phyloP scores from a whole-genome alignment of 2,797 vertebrate species.

The Lepilemur septentrionalis region DNA sequence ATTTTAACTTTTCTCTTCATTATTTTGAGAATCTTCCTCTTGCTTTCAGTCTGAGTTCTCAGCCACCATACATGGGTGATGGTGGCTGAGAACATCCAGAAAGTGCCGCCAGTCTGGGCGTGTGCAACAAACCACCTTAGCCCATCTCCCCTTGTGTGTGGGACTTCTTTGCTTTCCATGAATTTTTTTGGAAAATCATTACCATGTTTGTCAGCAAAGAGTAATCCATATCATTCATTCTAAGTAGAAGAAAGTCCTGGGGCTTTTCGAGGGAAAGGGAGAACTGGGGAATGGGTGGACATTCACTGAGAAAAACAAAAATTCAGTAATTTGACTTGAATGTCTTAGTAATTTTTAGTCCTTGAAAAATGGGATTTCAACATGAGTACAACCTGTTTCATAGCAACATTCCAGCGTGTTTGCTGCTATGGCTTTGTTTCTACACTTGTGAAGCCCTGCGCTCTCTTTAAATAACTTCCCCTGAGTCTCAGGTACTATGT shows the following conservation, averaged over 20 bases:
- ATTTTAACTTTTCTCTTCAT: neutral
- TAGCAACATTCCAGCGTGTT: neutral
- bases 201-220: neutral
- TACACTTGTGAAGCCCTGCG: neutral
- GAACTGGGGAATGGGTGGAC: neutral
- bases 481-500: neutral
- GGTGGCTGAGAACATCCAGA: neutral
- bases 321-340: neutral
- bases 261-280: fast-evolving
- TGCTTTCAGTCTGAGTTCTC: neutral
- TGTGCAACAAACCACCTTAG: neutral
- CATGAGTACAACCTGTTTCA: neutral
- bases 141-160: neutral
- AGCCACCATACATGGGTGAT: too few species aligned
- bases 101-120: neutral
- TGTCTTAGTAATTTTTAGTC: neutral
- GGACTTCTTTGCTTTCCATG: neutral
- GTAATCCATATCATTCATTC: neutral
- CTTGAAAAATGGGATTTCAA: neutral
- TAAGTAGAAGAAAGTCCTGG: neutral
- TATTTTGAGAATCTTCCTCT: neutral
- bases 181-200: neutral
- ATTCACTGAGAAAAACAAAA: neutral
- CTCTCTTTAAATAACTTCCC: neutral
- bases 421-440: neutral